Evolutionary conservation across 1,140 invertebrate genomes (phyloP), one percentile per base, ranked within the genome.

Genomic region (Bursaphelenchus mucronatus): DNA sequence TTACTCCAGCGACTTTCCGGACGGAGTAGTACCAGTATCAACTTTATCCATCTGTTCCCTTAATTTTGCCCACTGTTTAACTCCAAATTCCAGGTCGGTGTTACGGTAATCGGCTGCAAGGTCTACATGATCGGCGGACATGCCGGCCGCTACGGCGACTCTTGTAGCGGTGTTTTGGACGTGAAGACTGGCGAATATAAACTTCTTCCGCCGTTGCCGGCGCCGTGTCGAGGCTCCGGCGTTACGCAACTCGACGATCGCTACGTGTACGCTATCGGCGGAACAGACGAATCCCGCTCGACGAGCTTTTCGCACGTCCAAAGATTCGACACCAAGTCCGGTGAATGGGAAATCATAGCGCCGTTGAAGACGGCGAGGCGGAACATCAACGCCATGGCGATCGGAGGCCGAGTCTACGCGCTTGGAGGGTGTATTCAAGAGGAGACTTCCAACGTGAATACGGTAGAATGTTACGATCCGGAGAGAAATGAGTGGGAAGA

Each of bases 291-390:
- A 3, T 59, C 30, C 41, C 13, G 57, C 41, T 40, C 13, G 40
- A n/a, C n/a, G 45, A 44, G 41, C 39, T 59, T 59, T 11, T 21
- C 41, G 57, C 13, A 59, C 57, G 30, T 39, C 30, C 57, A 59
- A 59, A 1, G 13, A 1, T 59, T 41, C 40, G 57, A 59, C 40
- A 39, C 45, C 40, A 44, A 43, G 11, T 44, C 11, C 11, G 40
- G 45, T 6, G 30, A 13, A 6, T 59, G 57, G 57, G 21, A 39
- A 40, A n/a, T 15, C 1, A 39, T 43, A 11, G 41, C 57, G 13
- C 41, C 57, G 40, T 6, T 59, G 57, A n/a, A n/a, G 13, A 50
- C 30, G 41, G 57, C 40, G 11, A 2, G 57, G 2, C 19, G 57
- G 1, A 59, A 59, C 45, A 44, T 59, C 13, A 44, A n/a, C 21